Evolutionary conservation across 1,140 invertebrate species (phyloP).

Genomic region (Dreissena polymorpha): DNA sequence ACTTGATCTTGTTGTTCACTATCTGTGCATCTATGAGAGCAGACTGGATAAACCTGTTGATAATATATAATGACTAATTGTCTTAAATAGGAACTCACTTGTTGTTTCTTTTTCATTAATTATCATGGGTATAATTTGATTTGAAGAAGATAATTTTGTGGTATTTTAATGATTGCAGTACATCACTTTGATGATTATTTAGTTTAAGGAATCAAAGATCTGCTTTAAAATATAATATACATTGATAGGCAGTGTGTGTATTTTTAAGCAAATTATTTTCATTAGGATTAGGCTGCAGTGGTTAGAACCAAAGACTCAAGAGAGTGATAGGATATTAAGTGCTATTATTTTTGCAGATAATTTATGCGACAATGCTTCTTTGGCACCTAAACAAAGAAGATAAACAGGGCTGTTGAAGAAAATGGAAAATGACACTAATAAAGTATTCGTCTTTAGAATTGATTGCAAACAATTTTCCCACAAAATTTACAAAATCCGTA

Average conservation of each 20-base stretch:
- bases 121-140: no score
- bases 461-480: slow-evolving; percentile 48
- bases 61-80: no score
- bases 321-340: slow-evolving; percentile 43
- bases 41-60: no score
- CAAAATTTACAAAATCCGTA: slow-evolving; percentile 46
- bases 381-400: background rate
- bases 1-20: no score
- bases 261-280: background rate
- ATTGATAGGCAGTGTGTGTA: no score
- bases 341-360: slow-evolving; percentile 49
- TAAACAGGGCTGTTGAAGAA: background rate
- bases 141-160: no score
- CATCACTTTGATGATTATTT: no score
- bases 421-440: slow-evolving; percentile 47
- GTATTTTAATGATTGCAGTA: no score
- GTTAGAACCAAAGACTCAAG: slow-evolving; percentile 40
- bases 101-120: no score
- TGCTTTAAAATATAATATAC: slow-evolving; percentile 5
- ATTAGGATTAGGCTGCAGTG: slow-evolving; percentile 28
- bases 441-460: slow-evolving; percentile 52
- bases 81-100: no score
- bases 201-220: no score
- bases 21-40: no score
- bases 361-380: slow-evolving; percentile 39